phyloP scores from a whole-genome alignment of 2,113 vertebrate species.

The Callocephalon fimbriatum region DNA sequence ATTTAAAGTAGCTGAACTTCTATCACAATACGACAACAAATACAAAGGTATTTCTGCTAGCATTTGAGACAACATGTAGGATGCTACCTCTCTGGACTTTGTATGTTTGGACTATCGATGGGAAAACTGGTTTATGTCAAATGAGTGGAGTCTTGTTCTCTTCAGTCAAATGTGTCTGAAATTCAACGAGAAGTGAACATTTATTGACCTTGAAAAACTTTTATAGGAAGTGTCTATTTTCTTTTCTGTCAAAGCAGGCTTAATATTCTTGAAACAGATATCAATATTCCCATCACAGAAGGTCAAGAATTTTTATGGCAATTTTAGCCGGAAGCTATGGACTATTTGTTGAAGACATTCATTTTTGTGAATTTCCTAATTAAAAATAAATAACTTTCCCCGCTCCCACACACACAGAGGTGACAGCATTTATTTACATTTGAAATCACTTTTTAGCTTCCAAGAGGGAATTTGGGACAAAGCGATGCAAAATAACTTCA shows the following conservation, averaged over 20 bases:
- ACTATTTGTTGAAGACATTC: background rate
- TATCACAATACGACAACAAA: accelerated
- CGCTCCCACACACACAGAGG: background rate
- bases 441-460: background rate
- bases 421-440: background rate
- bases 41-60: background rate
- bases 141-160: background rate
- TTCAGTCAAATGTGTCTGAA: background rate
- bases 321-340: background rate
- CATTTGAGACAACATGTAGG: background rate
- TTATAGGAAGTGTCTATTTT: background rate
- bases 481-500: background rate
- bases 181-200: background rate
- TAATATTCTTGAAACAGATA: background rate
- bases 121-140: background rate
- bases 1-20: background rate
- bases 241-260: background rate
- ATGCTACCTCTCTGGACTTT: background rate
- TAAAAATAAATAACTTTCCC: background rate
- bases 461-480: background rate
- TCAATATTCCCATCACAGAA: background rate
- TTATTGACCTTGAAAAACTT: background rate
- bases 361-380: background rate
- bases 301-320: background rate
- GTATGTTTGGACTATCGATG: background rate